These are phyloP conservation scores for Nesoenas mayeri DNA, from an alignment of 2,113 vertebrate species.

Conservation along the genomic window DNA sequence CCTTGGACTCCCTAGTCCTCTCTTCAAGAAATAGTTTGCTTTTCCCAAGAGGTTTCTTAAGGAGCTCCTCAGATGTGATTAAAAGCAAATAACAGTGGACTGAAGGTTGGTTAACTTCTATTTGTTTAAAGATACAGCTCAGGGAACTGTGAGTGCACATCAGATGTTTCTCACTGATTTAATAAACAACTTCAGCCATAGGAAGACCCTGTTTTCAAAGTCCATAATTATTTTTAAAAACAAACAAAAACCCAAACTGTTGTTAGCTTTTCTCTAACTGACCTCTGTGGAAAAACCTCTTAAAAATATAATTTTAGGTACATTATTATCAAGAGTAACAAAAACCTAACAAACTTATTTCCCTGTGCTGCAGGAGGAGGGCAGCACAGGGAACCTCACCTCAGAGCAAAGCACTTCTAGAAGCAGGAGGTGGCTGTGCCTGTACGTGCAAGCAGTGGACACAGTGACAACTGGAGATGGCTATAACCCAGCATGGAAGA, in stretches of 20 bases:
- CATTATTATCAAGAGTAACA: neutral
- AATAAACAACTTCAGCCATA: neutral
- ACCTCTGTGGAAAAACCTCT: neutral
- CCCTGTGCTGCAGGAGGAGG: neutral
- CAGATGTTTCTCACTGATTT: neutral
- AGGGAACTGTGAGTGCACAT: neutral
- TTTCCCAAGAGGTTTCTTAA: slow-evolving; percentile 42
- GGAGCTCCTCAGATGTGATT: slow-evolving; percentile 39
- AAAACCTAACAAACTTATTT: neutral
- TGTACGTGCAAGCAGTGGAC: too few species aligned
- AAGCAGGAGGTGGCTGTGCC: neutral
- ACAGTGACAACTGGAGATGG: neutral
- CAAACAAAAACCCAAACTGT: neutral
- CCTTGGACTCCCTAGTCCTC: slow-evolving; percentile 2
- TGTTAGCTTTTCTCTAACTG: neutral
- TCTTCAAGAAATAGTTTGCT: slow-evolving; percentile 35
- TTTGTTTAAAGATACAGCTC: neutral
- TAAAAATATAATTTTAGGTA: neutral
- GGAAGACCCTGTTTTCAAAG: neutral
- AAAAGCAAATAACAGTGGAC: slow-evolving; percentile 1
- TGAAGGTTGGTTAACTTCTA: neutral
- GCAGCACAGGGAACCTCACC: neutral
- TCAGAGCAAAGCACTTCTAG: neutral
- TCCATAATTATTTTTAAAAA: neutral
- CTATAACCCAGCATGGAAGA: rapidly evolving